These are phyloP conservation scores for Schizotus pectinicornis DNA, from an alignment of 2,888 invertebrate species.

Conservation along the genomic window DNA sequence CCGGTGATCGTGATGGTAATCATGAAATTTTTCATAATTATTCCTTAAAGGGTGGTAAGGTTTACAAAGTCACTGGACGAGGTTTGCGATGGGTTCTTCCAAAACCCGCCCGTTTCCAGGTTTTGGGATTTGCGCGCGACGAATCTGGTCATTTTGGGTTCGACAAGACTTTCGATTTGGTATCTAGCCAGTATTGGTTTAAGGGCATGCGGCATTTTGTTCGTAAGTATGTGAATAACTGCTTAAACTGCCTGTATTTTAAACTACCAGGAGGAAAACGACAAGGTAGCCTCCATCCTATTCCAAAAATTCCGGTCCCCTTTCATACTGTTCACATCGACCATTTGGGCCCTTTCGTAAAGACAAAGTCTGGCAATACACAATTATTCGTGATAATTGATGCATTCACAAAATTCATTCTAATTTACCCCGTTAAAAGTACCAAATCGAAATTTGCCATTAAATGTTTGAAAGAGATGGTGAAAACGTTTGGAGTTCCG, in stretches of 20 bases:
- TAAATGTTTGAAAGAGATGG: too few relatives aligned
- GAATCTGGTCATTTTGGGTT: constrained; percentile 25
- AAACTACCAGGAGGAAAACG: constrained; percentile 27
- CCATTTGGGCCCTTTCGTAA: constrained; percentile 26
- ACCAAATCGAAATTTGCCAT: constrained; percentile 19
- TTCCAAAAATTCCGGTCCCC: constrained; percentile 15
- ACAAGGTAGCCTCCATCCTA: constrained; percentile 24
- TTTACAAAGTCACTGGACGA: constrained; percentile 1
- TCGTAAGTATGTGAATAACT: constrained; percentile 23
- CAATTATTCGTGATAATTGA: constrained; percentile 22
- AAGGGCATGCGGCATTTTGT: constrained; percentile 18
- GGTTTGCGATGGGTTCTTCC: not conserved
- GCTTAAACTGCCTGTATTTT: constrained; percentile 21
- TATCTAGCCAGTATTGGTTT: constrained; percentile 28
- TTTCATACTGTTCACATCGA: constrained; percentile 27
- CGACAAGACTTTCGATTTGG: constrained; percentile 17
- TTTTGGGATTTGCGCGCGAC: constrained; percentile 19
- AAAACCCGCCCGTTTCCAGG: not conserved
- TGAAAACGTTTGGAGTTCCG: too few relatives aligned
- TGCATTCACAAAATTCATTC: constrained; percentile 26
- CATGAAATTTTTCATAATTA: constrained; percentile 6
- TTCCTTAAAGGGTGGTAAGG: constrained; percentile 15
- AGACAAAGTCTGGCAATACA: constrained; percentile 17
- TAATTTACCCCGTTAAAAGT: constrained; percentile 20
- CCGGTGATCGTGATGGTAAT: constrained; percentile 1